Conservation (phyloP, 2,113 vertebrate genomes). For the Columba livia region DNA sequence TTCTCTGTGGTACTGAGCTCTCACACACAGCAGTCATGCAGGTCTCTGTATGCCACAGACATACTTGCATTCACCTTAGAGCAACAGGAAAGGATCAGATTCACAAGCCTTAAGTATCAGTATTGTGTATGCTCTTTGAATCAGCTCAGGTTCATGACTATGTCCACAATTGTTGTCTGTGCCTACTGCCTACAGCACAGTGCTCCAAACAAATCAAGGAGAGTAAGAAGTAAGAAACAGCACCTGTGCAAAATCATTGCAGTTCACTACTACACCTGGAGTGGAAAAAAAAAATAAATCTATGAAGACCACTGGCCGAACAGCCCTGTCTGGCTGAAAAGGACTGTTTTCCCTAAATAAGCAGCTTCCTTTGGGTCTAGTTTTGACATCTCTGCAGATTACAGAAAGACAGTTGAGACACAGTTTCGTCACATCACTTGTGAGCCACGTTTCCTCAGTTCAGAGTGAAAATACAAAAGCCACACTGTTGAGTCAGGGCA, state of each 20-base stretch:
- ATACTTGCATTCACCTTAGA: accelerated
- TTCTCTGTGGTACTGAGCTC: neutral
- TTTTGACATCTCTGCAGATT: neutral
- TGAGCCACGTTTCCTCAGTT: neutral
- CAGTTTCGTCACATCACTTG: neutral
- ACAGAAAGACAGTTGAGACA: neutral
- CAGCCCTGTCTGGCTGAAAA: neutral
- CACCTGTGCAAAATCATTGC: neutral
- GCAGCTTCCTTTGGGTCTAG: accelerated
- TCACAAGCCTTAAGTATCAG: neutral
- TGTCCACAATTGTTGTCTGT: neutral
- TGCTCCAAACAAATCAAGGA: neutral
- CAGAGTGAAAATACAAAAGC: neutral
- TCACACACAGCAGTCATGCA: neutral
- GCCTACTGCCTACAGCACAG: neutral
- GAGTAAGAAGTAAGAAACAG: neutral
- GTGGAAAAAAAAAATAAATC: neutral
- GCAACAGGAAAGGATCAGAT: neutral
- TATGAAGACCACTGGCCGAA: neutral
- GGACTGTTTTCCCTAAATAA: neutral
- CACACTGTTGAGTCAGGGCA: neutral
- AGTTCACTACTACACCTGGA: neutral
- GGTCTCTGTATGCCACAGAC: neutral
- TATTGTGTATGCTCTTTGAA: neutral
- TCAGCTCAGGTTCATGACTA: neutral